Evolutionary conservation across 2,113 vertebrate genomes (phyloP).

Genomic region (Ploceus nigricollis): DNA sequence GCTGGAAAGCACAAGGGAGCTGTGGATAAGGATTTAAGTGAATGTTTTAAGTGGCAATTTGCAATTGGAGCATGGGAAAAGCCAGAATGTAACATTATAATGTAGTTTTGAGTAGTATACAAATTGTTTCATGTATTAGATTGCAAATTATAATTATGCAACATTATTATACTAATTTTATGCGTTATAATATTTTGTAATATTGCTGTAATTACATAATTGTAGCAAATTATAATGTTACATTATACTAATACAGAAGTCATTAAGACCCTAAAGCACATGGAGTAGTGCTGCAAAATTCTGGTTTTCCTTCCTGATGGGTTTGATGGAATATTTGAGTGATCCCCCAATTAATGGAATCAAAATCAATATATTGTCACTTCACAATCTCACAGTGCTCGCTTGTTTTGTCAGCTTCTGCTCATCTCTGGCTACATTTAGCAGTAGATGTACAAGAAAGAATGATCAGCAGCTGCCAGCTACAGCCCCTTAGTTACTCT

Average conservation of each 20-base stretch:
- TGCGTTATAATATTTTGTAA: constrained; percentile 11
- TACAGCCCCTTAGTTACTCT: neutral
- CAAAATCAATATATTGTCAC: neutral
- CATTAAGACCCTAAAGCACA: neutral
- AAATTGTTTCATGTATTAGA: neutral
- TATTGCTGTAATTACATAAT: constrained; percentile 26
- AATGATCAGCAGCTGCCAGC: neutral
- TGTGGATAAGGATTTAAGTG: neutral
- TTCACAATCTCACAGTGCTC: neutral
- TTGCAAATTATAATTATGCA: neutral
- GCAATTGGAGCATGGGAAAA: neutral
- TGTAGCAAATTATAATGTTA: neutral
- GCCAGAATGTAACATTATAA: neutral
- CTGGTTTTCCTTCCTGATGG: neutral
- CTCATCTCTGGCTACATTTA: neutral
- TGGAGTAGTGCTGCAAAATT: neutral
- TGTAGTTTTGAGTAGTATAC: neutral
- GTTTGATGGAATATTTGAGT: neutral
- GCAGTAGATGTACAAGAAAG: neutral
- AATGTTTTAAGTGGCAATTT: neutral
- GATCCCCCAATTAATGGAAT: neutral
- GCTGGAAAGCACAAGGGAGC: neutral
- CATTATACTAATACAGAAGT: neutral
- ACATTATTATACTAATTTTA: neutral
- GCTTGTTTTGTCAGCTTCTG: neutral